Evolutionary conservation across 2,113 vertebrate species (phyloP).

Genomic region (Chloebia gouldiae): DNA sequence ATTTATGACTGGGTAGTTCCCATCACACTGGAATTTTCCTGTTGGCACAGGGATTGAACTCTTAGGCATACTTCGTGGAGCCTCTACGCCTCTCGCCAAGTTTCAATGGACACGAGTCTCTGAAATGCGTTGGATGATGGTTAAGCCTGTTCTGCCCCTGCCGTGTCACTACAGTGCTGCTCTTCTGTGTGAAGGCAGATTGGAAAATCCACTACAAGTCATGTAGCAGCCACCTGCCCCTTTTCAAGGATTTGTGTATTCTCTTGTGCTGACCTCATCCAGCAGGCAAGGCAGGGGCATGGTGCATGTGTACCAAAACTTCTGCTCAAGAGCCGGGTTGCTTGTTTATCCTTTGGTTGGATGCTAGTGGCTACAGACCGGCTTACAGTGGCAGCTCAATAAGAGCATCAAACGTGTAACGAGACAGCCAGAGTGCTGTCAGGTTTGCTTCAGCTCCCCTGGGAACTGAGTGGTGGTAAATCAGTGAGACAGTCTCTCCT

Average conservation of each 20-base stretch:
- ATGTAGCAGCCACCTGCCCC: background rate
- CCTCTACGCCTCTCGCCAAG: background rate
- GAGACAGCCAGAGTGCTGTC: background rate
- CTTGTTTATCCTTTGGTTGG: background rate
- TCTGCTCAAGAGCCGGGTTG: background rate
- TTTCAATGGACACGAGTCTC: background rate
- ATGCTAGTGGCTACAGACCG: background rate
- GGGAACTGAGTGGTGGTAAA: background rate
- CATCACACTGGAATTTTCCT: background rate
- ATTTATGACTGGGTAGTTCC: background rate
- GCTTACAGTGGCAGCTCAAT: background rate
- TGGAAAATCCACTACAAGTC: background rate
- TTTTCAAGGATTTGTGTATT: background rate
- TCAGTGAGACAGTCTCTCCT: too few species aligned
- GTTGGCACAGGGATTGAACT: background rate
- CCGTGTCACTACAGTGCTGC: background rate
- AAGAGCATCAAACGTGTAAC: fast-evolving
- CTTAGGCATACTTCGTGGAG: background rate
- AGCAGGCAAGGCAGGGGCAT: background rate
- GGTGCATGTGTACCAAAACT: fast-evolving
- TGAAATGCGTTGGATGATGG: background rate
- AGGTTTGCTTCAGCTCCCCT: background rate
- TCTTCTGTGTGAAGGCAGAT: background rate
- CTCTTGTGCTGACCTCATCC: background rate
- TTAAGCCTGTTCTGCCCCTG: background rate